A percentile compares a stretch with the other conserved stretches of the same genome.
These are phyloP conservation scores for Adoxophyes honmai DNA, from an alignment of 1,140 invertebrate species.

Conservation along the genomic window DNA sequence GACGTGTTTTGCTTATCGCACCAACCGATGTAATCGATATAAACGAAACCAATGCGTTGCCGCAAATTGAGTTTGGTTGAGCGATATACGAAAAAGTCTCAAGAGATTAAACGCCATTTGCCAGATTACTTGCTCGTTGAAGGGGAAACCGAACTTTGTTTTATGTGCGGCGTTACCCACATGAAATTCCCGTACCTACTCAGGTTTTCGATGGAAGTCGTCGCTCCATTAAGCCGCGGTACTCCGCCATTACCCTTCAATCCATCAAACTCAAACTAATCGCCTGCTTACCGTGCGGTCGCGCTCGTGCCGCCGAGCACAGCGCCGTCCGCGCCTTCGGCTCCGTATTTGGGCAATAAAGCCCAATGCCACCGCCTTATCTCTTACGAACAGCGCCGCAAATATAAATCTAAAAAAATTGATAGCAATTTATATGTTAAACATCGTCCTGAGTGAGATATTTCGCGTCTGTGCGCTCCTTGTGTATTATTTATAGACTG, in stretches of 20 bases:
- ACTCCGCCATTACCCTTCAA: constrained; percentile 10
- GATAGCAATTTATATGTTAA: constrained; percentile 72
- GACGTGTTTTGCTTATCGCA: no score
- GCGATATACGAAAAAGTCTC: no score
- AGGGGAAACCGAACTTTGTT: no score
- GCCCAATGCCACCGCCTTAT: constrained; percentile 44
- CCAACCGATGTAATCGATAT: no score
- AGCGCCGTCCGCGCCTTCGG: no score
- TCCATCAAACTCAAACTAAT: constrained; percentile 5
- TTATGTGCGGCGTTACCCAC: no score
- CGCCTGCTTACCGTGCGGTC: constrained; percentile 7
- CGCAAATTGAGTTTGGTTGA: no score
- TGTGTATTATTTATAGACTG: constrained; percentile 22
- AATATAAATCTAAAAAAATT: constrained; percentile 66
- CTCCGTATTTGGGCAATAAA: constrained; percentile 52
- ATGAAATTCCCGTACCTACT: no score
- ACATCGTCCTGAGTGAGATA: constrained; percentile 58
- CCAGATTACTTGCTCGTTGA: no score
- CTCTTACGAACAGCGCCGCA: constrained; percentile 45
- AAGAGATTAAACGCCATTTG: no score
- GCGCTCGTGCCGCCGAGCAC: not conserved
- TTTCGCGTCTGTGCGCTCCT: constrained; percentile 38
- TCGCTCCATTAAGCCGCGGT: constrained; percentile 5
- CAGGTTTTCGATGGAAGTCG: not conserved
- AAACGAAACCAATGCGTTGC: no score